Conservation (phyloP, 2,888 invertebrate genomes). For the Stenotaenia linearis region DNA sequence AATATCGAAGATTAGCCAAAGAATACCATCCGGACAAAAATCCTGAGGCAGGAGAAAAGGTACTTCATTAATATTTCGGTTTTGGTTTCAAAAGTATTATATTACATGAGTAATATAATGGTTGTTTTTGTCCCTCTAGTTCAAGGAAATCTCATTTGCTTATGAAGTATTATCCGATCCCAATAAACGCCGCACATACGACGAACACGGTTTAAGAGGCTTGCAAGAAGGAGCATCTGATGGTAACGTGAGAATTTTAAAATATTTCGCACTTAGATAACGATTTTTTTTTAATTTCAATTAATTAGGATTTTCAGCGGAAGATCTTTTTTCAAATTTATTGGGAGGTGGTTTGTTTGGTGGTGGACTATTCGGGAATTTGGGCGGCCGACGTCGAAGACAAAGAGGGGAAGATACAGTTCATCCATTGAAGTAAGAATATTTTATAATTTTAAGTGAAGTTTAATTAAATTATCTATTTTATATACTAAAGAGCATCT, state of each 20-base stretch:
- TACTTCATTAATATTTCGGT: constrained; percentile 8
- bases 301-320: constrained; percentile 44
- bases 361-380: constrained; percentile 48
- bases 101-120: neutral
- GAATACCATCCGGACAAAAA: constrained; percentile 89
- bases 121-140: constrained; percentile 47
- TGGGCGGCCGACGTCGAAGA: constrained; percentile 52
- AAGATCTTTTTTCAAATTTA: constrained; percentile 55
- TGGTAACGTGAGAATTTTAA: constrained; percentile 48
- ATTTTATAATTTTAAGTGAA: neutral
- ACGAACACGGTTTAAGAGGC: constrained; percentile 79
- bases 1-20: constrained; percentile 81
- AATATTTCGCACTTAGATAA: neutral
- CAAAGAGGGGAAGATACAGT: constrained; percentile 73
- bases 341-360: constrained; percentile 59
- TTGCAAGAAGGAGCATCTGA: constrained; percentile 69
- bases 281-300: neutral
- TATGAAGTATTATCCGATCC: constrained; percentile 88
- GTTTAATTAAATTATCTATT: neutral
- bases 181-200: constrained; percentile 77
- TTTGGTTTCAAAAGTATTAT: neutral
- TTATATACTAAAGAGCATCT: constrained; percentile 58
- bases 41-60: constrained; percentile 78
- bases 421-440: constrained; percentile 63
- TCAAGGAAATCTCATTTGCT: constrained; percentile 92